These are phyloP conservation scores for Anguilla marmorata DNA, from an alignment of 2,797 vertebrate genomes.

Conservation along the genomic window DNA sequence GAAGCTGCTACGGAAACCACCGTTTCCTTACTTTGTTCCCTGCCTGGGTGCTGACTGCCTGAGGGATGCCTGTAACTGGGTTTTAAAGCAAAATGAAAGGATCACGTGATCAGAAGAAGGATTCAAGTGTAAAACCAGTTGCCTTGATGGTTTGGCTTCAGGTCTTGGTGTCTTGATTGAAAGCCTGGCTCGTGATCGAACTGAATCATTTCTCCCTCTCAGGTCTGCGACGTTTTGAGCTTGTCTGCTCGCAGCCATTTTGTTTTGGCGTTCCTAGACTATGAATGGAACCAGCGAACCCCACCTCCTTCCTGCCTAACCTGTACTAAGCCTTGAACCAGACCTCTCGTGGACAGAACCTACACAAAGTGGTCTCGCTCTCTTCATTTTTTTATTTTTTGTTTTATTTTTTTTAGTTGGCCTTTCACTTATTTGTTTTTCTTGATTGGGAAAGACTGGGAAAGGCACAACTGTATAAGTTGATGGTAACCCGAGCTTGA, in stretches of 20 bases:
- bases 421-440: slow-evolving; percentile 26
- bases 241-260: not conserved
- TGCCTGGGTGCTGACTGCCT: not conserved
- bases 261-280: not conserved
- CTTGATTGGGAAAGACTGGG: slow-evolving; percentile 21
- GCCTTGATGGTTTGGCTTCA: not conserved
- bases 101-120: not conserved
- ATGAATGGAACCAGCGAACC: not conserved
- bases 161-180: slow-evolving; percentile 2
- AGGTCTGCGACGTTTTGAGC: not conserved
- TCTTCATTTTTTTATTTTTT: not conserved
- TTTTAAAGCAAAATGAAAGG: not conserved
- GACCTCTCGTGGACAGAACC: not conserved
- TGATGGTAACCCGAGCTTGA: slow-evolving; percentile 26
- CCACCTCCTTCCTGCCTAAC: slow-evolving; percentile 8
- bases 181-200: not conserved
- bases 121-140: not conserved
- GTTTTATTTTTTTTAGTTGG: slow-evolving; percentile 20
- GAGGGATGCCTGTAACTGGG: slow-evolving; percentile 2
- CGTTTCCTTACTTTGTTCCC: not conserved
- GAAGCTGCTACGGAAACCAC: slow-evolving; percentile 1
- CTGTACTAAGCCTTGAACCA: slow-evolving; percentile 6
- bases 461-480: slow-evolving; percentile 16
- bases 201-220: slow-evolving; percentile 2
- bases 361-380: not conserved